Conservation (phyloP, 1,140 invertebrate genomes). For the Tetraneura akinire region DNA sequence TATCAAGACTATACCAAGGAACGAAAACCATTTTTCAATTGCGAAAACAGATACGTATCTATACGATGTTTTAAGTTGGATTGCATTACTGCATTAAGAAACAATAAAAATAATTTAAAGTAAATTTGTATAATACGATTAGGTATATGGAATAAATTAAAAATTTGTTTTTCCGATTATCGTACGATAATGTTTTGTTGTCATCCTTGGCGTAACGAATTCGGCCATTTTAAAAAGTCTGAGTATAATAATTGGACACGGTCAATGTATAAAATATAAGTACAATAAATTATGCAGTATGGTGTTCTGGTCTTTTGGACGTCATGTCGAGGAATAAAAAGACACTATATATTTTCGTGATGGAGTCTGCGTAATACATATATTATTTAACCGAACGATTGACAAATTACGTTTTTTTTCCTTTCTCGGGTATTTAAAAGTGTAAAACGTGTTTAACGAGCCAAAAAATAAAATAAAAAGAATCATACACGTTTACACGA, state of each 20-base stretch:
- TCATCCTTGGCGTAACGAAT: constrained; percentile 25
- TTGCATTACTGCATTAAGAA: no score
- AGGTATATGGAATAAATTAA: no score
- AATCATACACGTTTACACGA: constrained; percentile 19
- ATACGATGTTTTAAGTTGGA: no score
- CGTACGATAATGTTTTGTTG: no score
- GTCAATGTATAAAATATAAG: neutral
- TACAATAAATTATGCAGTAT: neutral
- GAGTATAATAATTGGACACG: constrained; percentile 14
- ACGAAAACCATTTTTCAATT: no score
- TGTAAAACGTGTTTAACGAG: constrained; percentile 28
- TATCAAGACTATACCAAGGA: no score
- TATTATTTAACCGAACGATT: neutral
- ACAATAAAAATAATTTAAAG: no score
- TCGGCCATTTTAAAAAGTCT: neutral
- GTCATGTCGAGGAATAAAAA: constrained; percentile 1
- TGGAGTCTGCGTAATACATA: neutral
- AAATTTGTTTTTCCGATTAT: constrained; percentile 21
- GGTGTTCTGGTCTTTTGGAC: neutral
- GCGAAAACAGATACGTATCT: no score
- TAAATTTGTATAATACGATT: no score
- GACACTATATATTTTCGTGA: neutral
- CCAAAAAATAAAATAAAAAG: constrained; percentile 1
- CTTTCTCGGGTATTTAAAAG: neutral
- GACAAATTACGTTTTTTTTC: constrained; percentile 23